Percentiles rank a stretch among this genome's conserved stretches.
Evolutionary conservation across 2,113 vertebrate genomes (phyloP).

Genomic region (Rattus norvegicus): GRCr8 NC_086020.1:105319501-105320000

Average conservation of each 20-base stretch:
- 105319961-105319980: constrained; percentile 27
- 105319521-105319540: not conserved
- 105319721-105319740: not conserved
- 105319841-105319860: constrained; percentile 64
- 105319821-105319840: constrained; percentile 3
- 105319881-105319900: not conserved
- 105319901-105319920: constrained; percentile 64
- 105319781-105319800: not conserved
- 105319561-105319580: not conserved
- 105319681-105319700: not conserved
- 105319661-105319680: not conserved
- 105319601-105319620: not conserved
- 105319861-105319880: constrained; percentile 30
- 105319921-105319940: constrained; percentile 35
- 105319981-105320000: constrained; percentile 61
- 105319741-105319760: not conserved
- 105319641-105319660: not conserved
- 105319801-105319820: not conserved
- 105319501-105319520: not conserved
- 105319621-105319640: not conserved
- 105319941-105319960: constrained; percentile 54
- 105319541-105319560: not conserved
- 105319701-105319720: not conserved
- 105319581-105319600: not conserved
- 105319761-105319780: not conserved